phyloP scores from a whole-genome alignment of 2,113 vertebrate genomes.

The Eretmochelys imbricata region DNA sequence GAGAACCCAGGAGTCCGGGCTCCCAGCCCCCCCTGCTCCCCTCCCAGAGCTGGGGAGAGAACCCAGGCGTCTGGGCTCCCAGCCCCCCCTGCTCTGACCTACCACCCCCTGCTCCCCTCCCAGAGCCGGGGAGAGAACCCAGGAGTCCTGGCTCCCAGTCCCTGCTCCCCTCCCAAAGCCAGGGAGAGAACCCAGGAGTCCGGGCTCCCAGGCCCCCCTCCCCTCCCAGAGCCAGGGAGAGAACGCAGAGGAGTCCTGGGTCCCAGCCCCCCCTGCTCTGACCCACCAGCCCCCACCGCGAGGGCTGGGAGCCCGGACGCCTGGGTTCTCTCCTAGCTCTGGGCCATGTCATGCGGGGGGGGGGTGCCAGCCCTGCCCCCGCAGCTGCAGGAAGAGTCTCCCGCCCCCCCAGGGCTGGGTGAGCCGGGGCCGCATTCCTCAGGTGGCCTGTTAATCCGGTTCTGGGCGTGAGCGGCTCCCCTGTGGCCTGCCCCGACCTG shows the following conservation, averaged over 20 bases:
- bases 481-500: background rate
- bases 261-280: background rate
- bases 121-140: too few relatives aligned
- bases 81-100: too few relatives aligned
- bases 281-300: too few relatives aligned
- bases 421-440: background rate
- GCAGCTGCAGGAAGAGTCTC: background rate
- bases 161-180: background rate
- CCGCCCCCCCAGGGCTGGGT: background rate
- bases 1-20: too few relatives aligned
- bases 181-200: background rate
- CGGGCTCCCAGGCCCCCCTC: background rate
- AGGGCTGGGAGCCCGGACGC: background rate
- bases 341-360: too few relatives aligned
- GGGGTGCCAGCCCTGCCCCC: background rate
- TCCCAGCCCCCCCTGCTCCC: background rate
- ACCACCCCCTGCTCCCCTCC: too few relatives aligned
- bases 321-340: background rate
- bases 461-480: background rate
- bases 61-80: too few relatives aligned
- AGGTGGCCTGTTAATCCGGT: background rate
- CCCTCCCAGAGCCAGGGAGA: background rate
- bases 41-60: too few relatives aligned
- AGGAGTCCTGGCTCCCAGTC: too few relatives aligned
- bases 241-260: background rate